phyloP scores from a whole-genome alignment of 2,797 vertebrate species.

The Hoplostethus atlanticus region DNA sequence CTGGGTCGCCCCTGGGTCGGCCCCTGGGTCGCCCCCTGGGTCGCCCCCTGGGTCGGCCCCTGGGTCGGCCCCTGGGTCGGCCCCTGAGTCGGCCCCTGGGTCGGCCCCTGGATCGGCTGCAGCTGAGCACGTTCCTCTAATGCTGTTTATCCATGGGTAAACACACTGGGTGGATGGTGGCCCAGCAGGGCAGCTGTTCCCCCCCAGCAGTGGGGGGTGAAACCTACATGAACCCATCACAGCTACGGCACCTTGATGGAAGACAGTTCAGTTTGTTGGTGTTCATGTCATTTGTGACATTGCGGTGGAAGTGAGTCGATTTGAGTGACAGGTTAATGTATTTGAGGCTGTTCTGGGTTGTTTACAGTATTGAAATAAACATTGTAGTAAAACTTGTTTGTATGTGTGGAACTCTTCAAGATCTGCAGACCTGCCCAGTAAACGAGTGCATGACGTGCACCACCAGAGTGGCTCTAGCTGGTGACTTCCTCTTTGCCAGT shows the following conservation, averaged over 20 bases:
- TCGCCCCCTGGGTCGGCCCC: no score
- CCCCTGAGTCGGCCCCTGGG: no score
- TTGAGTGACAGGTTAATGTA: neutral
- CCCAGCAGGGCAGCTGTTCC: constrained; percentile 65
- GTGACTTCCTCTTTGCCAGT: no score
- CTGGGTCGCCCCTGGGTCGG: constrained; percentile 34
- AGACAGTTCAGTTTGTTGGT: neutral
- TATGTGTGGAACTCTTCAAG: no score
- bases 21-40: no score
- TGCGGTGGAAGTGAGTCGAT: neutral
- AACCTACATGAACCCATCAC: constrained; percentile 30
- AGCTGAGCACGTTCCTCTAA: constrained; percentile 42
- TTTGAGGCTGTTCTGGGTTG: no score
- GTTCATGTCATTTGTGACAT: neutral
- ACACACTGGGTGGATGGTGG: constrained; percentile 59
- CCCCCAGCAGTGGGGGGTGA: constrained; percentile 63
- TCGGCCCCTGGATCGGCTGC: neutral
- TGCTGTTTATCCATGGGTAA: constrained; percentile 73
- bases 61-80: no score
- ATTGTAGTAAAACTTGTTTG: no score
- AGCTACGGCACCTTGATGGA: neutral
- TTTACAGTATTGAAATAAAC: no score
- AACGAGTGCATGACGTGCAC: no score
- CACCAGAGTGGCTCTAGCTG: no score
- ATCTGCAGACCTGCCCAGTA: no score